Base-by-base conservation (phyloP, 2,888 invertebrate genomes). In the Amitus sp. region DNA sequence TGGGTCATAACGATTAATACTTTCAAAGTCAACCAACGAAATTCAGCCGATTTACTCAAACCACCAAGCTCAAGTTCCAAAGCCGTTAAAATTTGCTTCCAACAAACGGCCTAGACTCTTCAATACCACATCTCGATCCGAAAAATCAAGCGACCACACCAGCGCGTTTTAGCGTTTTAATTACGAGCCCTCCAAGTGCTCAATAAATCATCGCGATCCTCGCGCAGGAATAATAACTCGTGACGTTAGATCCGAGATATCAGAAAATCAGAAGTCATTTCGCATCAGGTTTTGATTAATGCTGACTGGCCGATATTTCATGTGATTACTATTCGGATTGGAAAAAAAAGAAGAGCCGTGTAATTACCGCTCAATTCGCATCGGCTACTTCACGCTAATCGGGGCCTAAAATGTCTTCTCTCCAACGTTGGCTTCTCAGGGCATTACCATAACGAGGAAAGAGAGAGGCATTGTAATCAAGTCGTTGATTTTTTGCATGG, bases 251-350 rank as follows among this genome's bases (percentile, higher is more conserved):
- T 42, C 19, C 15, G 19, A n/a, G 42, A 42, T 19, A 12, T 19
- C 17, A 20, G n/a, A 18, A 42, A 19, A 42, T 42, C 19, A 9
- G 42, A 19, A 30, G 42, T 42, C 18, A 42, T 42, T 42, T 42
- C 18, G 42, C 10, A 13, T 13, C n/a, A 17, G 45, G 30, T 46
- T 20, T 46, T 20, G 20, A 43, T 43, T 15, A 27, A 43, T 43
- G 20, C 43, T 43, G 4, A 12, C 2, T 23, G 2, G 27, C 7
- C 12, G 13, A 23, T 43, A 23, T 13, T 46, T 46, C 45, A 28
- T 13, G 18, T n/a, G n/a, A n/a, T n/a, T 43, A 13, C 43, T 20
- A 43, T 23, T 23, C 43, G n/a, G n/a, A n/a, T n/a, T n/a, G n/a
- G n/a, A n/a, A n/a, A n/a, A n/a, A n/a, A n/a, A n/a, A n/a, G n/a